Evolutionary conservation across 2,113 vertebrate species (phyloP).

Genomic region (Edolisoma coerulescens): DNA sequence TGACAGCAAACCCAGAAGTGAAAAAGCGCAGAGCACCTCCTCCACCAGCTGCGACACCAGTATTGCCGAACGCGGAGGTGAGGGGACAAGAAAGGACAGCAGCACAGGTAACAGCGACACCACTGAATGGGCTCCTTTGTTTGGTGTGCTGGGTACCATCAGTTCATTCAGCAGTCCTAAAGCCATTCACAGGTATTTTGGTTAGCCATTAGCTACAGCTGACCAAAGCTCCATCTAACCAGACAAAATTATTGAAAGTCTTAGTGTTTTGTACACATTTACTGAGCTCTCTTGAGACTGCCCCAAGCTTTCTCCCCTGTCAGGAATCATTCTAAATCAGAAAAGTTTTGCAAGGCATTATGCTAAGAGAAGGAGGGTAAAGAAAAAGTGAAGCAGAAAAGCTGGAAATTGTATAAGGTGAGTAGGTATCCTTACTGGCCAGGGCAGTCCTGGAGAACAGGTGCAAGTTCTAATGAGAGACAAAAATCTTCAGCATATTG

Average conservation of each 20-base stretch:
- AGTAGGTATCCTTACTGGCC: not conserved
- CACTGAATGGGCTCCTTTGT: not conserved
- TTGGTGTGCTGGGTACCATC: not conserved
- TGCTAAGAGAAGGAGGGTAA: not conserved
- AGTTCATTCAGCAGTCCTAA: not conserved
- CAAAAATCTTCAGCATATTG: fast-evolving
- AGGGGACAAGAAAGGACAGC: slow-evolving; percentile 38
- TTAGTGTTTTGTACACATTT: not conserved
- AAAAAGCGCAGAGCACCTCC: slow-evolving; percentile 88
- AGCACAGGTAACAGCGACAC: slow-evolving; percentile 60
- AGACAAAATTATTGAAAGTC: not conserved
- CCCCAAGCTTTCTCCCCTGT: not conserved
- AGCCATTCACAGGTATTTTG: not conserved
- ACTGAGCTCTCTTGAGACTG: not conserved
- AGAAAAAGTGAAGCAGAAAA: not conserved
- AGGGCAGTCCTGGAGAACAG: not conserved
- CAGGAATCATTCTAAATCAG: not conserved
- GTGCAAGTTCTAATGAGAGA: not conserved
- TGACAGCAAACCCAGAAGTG: slow-evolving; percentile 79
- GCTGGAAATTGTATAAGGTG: not conserved
- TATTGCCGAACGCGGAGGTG: not conserved
- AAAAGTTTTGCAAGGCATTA: not conserved
- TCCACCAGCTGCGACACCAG: slow-evolving; percentile 62
- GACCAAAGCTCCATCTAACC: not conserved
- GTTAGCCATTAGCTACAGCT: not conserved